Evolutionary conservation across 2,797 vertebrate species (phyloP).

Genomic region (Coendou prehensilis): DNA sequence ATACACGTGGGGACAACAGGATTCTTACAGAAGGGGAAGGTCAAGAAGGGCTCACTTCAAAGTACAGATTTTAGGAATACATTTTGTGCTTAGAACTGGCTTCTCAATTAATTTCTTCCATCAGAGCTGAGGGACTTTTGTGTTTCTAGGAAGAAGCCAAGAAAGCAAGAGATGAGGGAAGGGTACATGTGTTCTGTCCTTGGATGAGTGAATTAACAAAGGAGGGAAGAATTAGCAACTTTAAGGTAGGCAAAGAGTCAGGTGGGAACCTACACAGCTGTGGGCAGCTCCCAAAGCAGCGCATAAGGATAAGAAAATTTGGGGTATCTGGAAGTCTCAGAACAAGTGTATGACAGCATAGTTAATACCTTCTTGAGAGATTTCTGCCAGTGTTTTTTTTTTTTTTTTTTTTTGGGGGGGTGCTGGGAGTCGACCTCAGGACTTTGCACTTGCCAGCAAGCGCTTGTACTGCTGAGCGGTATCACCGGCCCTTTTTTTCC

Average conservation of each 20-base stretch:
- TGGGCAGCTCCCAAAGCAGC: not conserved
- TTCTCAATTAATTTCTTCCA: not conserved
- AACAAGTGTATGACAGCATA: not conserved
- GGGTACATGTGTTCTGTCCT: not conserved
- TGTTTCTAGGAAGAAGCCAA: not conserved
- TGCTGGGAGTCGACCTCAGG: too few species aligned
- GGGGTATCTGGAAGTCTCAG: not conserved
- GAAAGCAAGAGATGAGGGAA: not conserved
- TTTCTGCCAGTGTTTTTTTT: not conserved
- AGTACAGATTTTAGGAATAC: not conserved
- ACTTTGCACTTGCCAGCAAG: too few species aligned
- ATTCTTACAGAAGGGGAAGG: not conserved
- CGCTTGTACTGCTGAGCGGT: too few species aligned
- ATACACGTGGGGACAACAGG: rapidly evolving
- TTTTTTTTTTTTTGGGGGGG: too few species aligned
- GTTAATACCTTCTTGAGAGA: not conserved
- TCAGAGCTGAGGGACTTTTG: not conserved
- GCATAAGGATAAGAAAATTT: not conserved
- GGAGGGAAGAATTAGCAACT: not conserved
- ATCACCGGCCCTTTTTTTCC: too few species aligned
- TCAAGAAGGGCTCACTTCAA: not conserved
- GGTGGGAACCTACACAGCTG: not conserved
- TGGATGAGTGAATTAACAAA: not conserved
- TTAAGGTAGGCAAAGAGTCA: not conserved
- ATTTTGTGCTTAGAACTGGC: not conserved